Evolutionary conservation across 2,113 vertebrate species (phyloP).

Genomic region (Desmodus rotundus): DNA sequence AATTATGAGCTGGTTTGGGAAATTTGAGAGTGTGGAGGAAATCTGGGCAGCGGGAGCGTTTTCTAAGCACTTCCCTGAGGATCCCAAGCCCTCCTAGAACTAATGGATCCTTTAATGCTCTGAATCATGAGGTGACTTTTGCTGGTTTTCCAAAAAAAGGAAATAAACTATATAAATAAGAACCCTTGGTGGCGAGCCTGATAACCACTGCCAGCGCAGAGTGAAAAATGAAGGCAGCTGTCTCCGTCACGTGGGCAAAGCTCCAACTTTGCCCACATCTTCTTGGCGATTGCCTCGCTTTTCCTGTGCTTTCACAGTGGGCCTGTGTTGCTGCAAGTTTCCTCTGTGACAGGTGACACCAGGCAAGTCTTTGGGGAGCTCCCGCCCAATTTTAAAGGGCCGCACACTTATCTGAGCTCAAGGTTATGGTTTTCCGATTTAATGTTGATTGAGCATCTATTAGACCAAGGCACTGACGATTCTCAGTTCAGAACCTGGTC

Average conservation of each 20-base stretch:
- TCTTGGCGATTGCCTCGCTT: neutral
- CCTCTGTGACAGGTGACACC: neutral
- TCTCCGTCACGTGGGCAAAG: neutral
- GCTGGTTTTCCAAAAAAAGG: neutral
- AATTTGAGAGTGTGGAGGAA: slow-evolving; percentile 32
- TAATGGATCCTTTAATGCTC: slow-evolving; percentile 69
- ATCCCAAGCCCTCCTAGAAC: slow-evolving; percentile 59
- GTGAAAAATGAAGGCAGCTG: neutral
- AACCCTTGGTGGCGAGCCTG: neutral
- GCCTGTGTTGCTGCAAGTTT: neutral
- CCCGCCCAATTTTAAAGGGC: neutral
- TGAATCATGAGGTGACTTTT: slow-evolving; percentile 74
- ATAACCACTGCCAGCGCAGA: neutral
- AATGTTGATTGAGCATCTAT: neutral
- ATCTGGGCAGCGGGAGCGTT: neutral
- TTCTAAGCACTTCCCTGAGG: slow-evolving; percentile 30
- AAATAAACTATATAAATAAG: slow-evolving; percentile 48
- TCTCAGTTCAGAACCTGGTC: neutral
- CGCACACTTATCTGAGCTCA: neutral
- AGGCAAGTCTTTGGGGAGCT: neutral
- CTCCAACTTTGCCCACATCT: neutral
- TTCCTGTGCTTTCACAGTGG: neutral
- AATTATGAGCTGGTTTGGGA: slow-evolving; percentile 53
- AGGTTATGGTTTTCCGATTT: neutral
- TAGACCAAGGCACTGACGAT: neutral